phyloP scores from a whole-genome alignment of 2,113 vertebrate species.

The Psephotus haematonotus region DNA sequence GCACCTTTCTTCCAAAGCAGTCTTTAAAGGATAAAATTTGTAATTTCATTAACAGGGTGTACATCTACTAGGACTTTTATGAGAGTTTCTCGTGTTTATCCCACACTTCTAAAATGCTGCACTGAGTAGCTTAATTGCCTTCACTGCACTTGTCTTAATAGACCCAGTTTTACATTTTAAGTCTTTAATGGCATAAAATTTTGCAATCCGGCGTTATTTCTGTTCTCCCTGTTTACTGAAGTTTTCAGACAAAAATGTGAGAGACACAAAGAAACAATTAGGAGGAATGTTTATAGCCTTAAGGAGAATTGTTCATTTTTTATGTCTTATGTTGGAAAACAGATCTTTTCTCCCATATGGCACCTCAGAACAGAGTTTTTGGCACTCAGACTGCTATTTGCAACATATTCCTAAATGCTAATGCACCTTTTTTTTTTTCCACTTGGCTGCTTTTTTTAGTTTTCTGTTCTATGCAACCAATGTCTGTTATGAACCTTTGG shows the following conservation, averaged over 20 bases:
- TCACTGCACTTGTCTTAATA: neutral
- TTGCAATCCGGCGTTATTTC: neutral
- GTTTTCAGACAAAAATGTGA: neutral
- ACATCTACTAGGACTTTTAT: neutral
- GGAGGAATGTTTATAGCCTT: neutral
- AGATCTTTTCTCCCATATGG: constrained; percentile 23
- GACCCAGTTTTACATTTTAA: neutral
- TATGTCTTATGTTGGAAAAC: neutral
- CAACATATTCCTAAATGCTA: neutral
- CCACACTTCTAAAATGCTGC: neutral
- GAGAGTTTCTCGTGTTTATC: neutral
- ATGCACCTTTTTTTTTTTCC: neutral
- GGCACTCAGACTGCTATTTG: neutral
- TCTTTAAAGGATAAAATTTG: neutral
- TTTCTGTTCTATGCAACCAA: neutral
- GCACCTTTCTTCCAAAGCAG: neutral
- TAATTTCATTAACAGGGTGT: neutral
- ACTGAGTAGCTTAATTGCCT: neutral
- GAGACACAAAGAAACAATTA: neutral
- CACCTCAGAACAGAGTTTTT: constrained; percentile 13
- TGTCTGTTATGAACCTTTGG: neutral
- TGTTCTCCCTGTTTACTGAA: neutral
- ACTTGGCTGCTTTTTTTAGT: neutral
- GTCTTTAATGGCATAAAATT: neutral
- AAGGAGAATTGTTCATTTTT: neutral